Conservation (phyloP, 2,797 vertebrate species). For the Parambassis ranga region DNA sequence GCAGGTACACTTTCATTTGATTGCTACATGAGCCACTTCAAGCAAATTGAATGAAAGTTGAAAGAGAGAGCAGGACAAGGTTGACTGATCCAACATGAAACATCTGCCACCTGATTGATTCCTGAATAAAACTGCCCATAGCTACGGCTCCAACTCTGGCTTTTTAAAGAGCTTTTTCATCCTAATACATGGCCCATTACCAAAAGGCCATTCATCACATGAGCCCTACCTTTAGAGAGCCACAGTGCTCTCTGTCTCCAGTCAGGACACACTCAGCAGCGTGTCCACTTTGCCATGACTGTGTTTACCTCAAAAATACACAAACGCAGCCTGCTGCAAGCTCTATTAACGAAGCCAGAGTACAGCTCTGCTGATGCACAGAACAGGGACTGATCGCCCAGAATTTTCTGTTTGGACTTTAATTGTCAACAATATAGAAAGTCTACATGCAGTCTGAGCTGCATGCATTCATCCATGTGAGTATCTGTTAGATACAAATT, state of each 20-base stretch:
- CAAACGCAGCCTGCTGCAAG: constrained; percentile 56
- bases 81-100: constrained; percentile 66
- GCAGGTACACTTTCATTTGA: constrained; percentile 9
- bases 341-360: constrained; percentile 60
- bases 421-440: background rate
- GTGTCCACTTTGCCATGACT: constrained; percentile 70
- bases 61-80: constrained; percentile 18
- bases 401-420: background rate
- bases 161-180: constrained; percentile 71
- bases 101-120: constrained; percentile 77
- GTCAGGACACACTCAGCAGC: constrained; percentile 74
- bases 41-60: constrained; percentile 22
- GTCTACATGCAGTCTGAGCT: background rate
- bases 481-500: constrained; percentile 40
- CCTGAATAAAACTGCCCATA: constrained; percentile 69
- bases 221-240: constrained; percentile 58
- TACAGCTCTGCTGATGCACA: constrained; percentile 42
- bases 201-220: constrained; percentile 75
- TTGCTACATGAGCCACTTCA: constrained; percentile 6
- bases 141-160: constrained; percentile 53
- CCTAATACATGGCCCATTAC: constrained; percentile 79
- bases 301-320: constrained; percentile 75
- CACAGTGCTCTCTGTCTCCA: constrained; percentile 67
- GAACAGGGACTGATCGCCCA: constrained; percentile 30
- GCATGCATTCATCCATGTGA: background rate